Evolutionary conservation across 2,888 invertebrate genomes (phyloP), one percentile per base, ranked within the genome.

Genomic region (Carterocephalus palaemon): DNA sequence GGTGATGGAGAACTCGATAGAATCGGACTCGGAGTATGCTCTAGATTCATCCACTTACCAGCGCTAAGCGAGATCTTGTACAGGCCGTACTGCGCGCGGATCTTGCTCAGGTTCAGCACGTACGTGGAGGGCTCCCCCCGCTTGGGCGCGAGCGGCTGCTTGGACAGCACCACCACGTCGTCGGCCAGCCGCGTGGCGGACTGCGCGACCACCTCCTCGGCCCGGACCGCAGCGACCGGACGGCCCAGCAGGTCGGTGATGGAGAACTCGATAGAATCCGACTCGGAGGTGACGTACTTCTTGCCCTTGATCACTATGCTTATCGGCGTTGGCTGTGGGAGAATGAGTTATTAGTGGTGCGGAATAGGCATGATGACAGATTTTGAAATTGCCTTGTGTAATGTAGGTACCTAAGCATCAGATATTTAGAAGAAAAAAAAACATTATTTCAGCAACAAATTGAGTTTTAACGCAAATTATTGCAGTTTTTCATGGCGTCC

Each of bases 11-110:
- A n/a, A n/a, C n/a, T n/a, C n/a, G n/a, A n/a, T n/a, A n/a, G n/a
- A n/a, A n/a, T n/a, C n/a, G n/a, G n/a, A n/a, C n/a, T n/a, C n/a
- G n/a, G n/a, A n/a, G n/a, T n/a, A n/a, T n/a, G n/a, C n/a, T n/a
- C n/a, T n/a, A n/a, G n/a, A n/a, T n/a, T n/a, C n/a, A n/a, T n/a
- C n/a, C n/a, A n/a, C n/a, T n/a, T n/a, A 28, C 28, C 28, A 2
- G 93, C 94, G 48, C 90, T 92, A 7, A 98, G 71, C 0, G 92
- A 91, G 4, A 96, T 89, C 59, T 92, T 92, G 83, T 98, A 98
- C 65, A 95, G 89, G 16, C 97, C 98, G 51, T 95, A 92, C 10
- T 93, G 91, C 8, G 95, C 91, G 62, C 94, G 94, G 39, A 90
- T 89, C 57, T 92, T 89, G 79, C 91, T 90, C 10, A 98, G 84